A percentile compares a stretch with the other conserved stretches of the same genome.
phyloP scores from a whole-genome alignment of 2,888 invertebrate species.

The Microplitis deprimator region DNA sequence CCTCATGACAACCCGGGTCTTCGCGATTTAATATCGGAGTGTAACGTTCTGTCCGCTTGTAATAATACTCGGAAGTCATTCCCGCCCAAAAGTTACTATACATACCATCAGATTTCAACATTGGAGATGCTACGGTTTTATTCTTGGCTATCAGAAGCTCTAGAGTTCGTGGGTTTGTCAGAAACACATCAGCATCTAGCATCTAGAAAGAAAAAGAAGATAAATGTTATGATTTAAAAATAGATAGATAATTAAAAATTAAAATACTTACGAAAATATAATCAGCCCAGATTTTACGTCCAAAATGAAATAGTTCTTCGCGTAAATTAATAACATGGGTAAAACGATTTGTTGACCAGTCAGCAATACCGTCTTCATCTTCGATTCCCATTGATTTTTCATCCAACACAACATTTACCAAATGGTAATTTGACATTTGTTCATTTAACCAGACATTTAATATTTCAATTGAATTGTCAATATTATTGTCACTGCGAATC shows the following conservation, averaged over 20 bases:
- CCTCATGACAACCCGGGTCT: constrained; percentile 82
- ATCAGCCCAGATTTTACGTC: constrained; percentile 88
- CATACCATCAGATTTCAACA: constrained; percentile 87
- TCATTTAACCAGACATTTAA: constrained; percentile 81
- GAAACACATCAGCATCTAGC: constrained; percentile 87
- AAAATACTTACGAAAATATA: constrained; percentile 83
- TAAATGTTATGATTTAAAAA: not conserved
- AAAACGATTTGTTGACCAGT: constrained; percentile 86
- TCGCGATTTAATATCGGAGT: constrained; percentile 82
- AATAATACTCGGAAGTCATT: constrained; percentile 89
- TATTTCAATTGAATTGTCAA: constrained; percentile 83
- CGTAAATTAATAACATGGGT: constrained; percentile 84
- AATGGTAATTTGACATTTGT: constrained; percentile 80
- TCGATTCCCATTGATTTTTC: constrained; percentile 68
- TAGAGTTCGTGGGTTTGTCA: constrained; percentile 80
- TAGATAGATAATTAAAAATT: not conserved
- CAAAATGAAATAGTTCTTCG: constrained; percentile 82
- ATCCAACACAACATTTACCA: constrained; percentile 76
- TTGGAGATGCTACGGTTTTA: constrained; percentile 83
- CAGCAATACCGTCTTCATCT: constrained; percentile 78
- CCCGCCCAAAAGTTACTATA: constrained; percentile 98
- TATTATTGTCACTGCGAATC: constrained; percentile 90
- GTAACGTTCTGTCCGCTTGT: constrained; percentile 87
- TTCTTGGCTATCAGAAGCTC: constrained; percentile 77
- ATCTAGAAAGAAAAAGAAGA: constrained; percentile 74